Conservation (phyloP, 2,888 invertebrate species). For the Chrysodeixis includens region DNA sequence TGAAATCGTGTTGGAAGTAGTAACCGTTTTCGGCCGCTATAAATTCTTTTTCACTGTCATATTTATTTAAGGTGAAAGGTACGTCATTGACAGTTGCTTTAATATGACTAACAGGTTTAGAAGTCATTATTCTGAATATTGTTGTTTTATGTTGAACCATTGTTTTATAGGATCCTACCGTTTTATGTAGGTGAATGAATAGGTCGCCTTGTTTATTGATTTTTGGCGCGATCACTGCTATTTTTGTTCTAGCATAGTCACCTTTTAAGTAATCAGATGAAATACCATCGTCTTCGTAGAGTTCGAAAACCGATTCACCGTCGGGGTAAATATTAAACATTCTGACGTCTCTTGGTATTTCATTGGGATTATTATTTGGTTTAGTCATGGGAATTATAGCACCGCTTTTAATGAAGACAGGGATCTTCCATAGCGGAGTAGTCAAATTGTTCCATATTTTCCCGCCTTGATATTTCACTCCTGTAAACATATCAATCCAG, state of each 20-base stretch:
- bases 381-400: conserved; percentile 82
- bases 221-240: conserved; percentile 67
- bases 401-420: conserved; percentile 81
- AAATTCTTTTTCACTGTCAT: conserved; percentile 70
- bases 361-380: conserved; percentile 79
- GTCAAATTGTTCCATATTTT: conserved; percentile 77
- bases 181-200: conserved; percentile 72
- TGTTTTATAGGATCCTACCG: conserved; percentile 71
- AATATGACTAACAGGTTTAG: conserved; percentile 65
- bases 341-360: conserved; percentile 74
- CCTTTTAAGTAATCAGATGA: conserved; percentile 73
- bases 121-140: conserved; percentile 75
- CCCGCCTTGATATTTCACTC: conserved; percentile 81
- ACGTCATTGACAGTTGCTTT: conserved; percentile 73
- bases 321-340: conserved; percentile 78
- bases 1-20: conserved; percentile 70
- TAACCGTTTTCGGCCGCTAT: conserved; percentile 69
- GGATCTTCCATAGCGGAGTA: conserved; percentile 82
- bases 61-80: conserved; percentile 65
- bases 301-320: conserved; percentile 66
- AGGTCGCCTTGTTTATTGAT: conserved; percentile 69
- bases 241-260: conserved; percentile 70
- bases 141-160: conserved; percentile 75
- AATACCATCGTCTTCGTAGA: conserved; percentile 84
- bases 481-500: conserved; percentile 83